Evolutionary conservation across 2,888 invertebrate species (phyloP).

Genomic region (Plemyria rubiginata): DNA sequence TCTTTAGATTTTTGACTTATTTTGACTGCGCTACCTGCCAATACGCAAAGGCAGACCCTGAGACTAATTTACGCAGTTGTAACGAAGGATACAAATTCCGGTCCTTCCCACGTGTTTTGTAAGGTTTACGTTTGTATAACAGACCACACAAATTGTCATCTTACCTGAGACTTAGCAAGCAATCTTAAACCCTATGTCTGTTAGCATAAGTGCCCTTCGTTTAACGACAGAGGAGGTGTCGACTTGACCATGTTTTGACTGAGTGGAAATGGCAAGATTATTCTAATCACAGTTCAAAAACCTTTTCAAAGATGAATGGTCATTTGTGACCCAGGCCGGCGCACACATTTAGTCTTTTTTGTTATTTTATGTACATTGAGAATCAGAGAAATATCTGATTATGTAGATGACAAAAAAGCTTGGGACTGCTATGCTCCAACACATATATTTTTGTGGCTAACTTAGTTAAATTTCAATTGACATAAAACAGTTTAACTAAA

Average conservation of each 20-base stretch:
- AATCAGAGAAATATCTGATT: too few species aligned
- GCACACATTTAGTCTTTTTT: too few species aligned
- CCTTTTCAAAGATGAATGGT: too few species aligned
- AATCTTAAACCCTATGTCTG: conserved; percentile 10
- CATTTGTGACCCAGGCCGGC: too few species aligned
- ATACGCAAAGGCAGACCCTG: conserved; percentile 4
- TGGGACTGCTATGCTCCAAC: too few species aligned
- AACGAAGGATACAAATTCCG: conserved; percentile 53
- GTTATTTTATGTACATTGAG: too few species aligned
- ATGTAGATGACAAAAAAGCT: too few species aligned
- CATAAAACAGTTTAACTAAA: too few species aligned
- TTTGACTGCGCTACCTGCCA: conserved; percentile 1
- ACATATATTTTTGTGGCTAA: too few species aligned
- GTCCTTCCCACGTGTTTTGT: conserved; percentile 62
- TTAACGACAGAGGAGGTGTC: too few species aligned
- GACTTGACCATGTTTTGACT: conserved; percentile 13
- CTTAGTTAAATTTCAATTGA: too few species aligned
- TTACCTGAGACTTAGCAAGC: neutral
- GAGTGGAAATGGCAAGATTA: conserved; percentile 14
- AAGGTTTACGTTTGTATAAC: conserved; percentile 43
- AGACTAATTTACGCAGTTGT: conserved; percentile 27
- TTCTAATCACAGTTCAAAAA: conserved; percentile 18
- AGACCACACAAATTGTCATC: conserved; percentile 44
- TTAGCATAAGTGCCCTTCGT: too few species aligned
- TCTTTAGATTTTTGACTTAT: neutral